Conservation (phyloP, 2,113 vertebrate species). For the Brienomyrus longianalis region DNA sequence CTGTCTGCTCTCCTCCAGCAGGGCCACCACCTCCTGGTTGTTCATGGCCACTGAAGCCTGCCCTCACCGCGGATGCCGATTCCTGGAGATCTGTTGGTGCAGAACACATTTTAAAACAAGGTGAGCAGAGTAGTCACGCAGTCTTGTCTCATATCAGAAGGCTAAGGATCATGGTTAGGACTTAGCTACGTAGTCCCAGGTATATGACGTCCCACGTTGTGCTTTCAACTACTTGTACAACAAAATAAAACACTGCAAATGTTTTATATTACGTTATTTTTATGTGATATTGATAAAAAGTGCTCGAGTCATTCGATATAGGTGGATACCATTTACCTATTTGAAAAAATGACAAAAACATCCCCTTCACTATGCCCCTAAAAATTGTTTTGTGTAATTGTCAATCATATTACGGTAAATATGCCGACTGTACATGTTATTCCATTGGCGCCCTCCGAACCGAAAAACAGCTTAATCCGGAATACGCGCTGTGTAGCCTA, state of each 20-base stretch:
- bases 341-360: background rate
- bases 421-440: background rate
- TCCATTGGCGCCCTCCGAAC: background rate
- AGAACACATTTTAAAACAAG: background rate
- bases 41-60: constrained; percentile 56
- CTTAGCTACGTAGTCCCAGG: background rate
- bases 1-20: constrained; percentile 67
- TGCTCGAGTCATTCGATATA: background rate
- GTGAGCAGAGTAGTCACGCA: background rate
- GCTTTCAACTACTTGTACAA: background rate
- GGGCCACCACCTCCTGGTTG: constrained; percentile 52
- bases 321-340: background rate
- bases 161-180: background rate
- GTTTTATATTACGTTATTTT: background rate
- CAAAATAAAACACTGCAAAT: background rate
- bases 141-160: background rate
- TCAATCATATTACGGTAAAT: background rate
- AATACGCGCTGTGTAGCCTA: background rate
- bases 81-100: background rate
- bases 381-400: background rate
- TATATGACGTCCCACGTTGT: background rate
- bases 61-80: no score
- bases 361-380: background rate
- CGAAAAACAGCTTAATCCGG: background rate
- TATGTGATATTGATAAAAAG: background rate